Base-by-base conservation (phyloP, 2,113 vertebrate species). In the Nicator chloris region DNA sequence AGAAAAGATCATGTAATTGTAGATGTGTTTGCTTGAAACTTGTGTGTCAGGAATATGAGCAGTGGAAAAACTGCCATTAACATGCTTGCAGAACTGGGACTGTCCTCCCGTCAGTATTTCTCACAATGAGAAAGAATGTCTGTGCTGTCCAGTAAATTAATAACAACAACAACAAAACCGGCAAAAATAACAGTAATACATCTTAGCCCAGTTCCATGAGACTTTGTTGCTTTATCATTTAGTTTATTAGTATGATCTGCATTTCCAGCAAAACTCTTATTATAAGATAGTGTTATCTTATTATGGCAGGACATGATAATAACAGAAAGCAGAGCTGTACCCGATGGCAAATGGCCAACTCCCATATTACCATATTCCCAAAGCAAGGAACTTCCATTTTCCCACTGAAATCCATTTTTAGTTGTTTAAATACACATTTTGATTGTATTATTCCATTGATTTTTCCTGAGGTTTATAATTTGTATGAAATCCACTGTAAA, bases 191-290 rank as follows among this genome's bases (percentile, higher is more conserved):
- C 22, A 88, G 33, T 40, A 92, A 69, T 77, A 39, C 5, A 14
- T 71, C 11, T 71, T 72, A 81, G n/a, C 13, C 57, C 57, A 45
- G 19, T 45, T 78, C 59, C 24, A 22, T 61, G 31, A 7, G n/a
- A 59, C 31, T 88, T 59, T 30, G 31, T 49, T 82, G 53, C 59
- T 86, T 79, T 84, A 61, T 79, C 33, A 22, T 84, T 85, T 86
- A 64, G 15, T 44, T 93, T 88, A 45, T 85, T 82, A 61, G 18
- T 53, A 16, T 68, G 70, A 90, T 54, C 88, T 82, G 56, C 51
- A 86, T 92, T 94, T 93, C 69, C 17, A 82, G 64, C 75, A 75
- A 91, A 95, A 81, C 57, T 88, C 42, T n/a, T n/a, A n/a, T n/a
- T n/a, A n/a, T n/a, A n/a, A n/a, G n/a, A n/a, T n/a, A n/a, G n/a